Evolutionary conservation across 2,888 invertebrate species (phyloP), one percentile per base, ranked within the genome.

Genomic region (Thysanoteuthis rhombus): DNA sequence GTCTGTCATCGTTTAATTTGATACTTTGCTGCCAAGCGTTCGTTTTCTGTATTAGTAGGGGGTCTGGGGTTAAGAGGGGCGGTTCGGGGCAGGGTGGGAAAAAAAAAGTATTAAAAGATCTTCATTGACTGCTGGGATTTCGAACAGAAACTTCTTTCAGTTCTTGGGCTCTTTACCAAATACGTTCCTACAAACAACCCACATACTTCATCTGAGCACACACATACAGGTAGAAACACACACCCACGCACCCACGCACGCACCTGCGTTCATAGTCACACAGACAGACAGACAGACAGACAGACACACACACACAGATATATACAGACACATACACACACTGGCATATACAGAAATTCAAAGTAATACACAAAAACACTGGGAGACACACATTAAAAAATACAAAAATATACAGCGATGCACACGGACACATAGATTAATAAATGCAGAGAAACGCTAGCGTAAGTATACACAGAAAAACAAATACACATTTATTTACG

Each of bases 1-100:
- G 75, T 75, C 75, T 75, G 75, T 75, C 75, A n/a, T 75, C 75
- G n/a, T 75, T 75, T 75, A 75, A n/a, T 75, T 75, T 75, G 75
- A 75, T 75, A n/a, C 75, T 75, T 75, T 16, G 75, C 75, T n/a
- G n/a, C 4, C 75, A 75, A n/a, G n/a, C 32, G 75, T 75, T 75
- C 75, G n/a, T 75, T 75, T 75, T 75, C 75, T n/a, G n/a, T n/a
- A n/a, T 75, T 75, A 75, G 75, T 75, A 25, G 58, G 58, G 28
- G 58, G 58, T 58, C 58, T 22, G 25, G 5, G 25, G 25, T 28
- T n/a, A n/a, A n/a, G n/a, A n/a, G n/a, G n/a, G n/a, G 42, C 3
- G 3, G 42, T 12, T 42, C 16, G 42, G 42, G 42, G 16, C 10
- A 16, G 42, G 2, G 19, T 32, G 32, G 5, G 32, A 3, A 32